These are phyloP conservation scores for Eumacrocentrus americanus DNA, from an alignment of 2,888 invertebrate genomes.

Conservation along the genomic window DNA sequence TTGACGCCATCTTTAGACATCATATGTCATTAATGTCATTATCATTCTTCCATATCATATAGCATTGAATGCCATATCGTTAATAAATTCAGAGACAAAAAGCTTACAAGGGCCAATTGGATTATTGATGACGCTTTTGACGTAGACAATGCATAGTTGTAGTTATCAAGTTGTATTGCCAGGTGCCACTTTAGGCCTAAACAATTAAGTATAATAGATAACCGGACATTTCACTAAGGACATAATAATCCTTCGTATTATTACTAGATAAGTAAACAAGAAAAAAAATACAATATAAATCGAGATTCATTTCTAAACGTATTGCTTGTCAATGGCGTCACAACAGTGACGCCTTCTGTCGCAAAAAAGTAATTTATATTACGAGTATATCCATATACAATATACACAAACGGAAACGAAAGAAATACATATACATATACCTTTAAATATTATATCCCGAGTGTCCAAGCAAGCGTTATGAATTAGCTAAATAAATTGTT, in stretches of 20 bases:
- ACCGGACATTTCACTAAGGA: conserved; percentile 8
- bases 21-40: no score
- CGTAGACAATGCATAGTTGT: neutral
- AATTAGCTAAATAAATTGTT: no score
- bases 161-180: neutral
- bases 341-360: no score
- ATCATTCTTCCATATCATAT: conserved; percentile 51
- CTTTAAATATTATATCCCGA: no score
- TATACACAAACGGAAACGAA: no score
- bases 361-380: no score
- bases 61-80: conserved; percentile 45
- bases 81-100: conserved; percentile 26
- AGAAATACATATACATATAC: no score
- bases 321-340: neutral
- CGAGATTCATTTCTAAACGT: neutral
- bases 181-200: neutral
- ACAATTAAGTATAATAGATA: conserved; percentile 1
- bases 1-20: neutral
- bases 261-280: neutral
- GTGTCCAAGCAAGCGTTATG: no score
- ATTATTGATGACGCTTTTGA: conserved; percentile 8
- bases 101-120: neutral
- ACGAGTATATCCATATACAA: no score
- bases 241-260: neutral
- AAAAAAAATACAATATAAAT: neutral